Conservation (phyloP, 2,113 vertebrate species). For the Cyanoderma ruficeps region DNA sequence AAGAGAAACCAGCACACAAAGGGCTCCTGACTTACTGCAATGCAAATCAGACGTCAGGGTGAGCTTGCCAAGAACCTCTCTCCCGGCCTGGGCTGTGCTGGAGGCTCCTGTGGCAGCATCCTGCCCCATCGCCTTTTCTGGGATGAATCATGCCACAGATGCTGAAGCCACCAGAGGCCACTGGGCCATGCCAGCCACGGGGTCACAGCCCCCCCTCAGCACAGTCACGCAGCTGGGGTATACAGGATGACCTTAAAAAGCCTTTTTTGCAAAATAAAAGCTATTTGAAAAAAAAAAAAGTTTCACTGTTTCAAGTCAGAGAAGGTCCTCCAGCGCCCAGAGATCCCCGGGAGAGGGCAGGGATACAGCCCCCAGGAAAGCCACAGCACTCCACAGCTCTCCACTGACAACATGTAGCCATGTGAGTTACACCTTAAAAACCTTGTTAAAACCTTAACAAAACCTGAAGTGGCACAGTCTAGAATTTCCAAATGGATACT, state of each 20-base stretch:
- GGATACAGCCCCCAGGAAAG: not conserved
- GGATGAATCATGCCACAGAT: rapidly evolving
- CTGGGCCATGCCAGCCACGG: rapidly evolving
- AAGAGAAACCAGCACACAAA: slow-evolving; percentile 18
- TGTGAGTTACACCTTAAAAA: not conserved
- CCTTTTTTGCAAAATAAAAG: not conserved
- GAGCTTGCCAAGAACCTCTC: not conserved
- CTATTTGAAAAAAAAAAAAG: not conserved
- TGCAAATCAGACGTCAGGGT: not conserved
- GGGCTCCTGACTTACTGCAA: not conserved
- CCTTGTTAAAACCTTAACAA: not conserved
- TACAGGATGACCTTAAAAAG: not conserved
- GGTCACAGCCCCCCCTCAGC: not conserved
- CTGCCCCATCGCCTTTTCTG: not conserved
- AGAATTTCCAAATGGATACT: slow-evolving; percentile 3
- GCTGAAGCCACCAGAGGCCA: not conserved
- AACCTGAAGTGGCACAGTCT: not conserved
- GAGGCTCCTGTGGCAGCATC: not conserved
- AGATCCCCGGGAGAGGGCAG: not conserved
- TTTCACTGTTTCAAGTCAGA: not conserved
- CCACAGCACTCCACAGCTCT: not conserved
- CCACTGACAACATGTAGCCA: not conserved
- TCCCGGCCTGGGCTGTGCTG: not conserved
- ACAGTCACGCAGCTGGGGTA: rapidly evolving
- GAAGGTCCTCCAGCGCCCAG: rapidly evolving